Conservation (phyloP, 2,888 invertebrate genomes). For the Diplazon laetatorius region DNA sequence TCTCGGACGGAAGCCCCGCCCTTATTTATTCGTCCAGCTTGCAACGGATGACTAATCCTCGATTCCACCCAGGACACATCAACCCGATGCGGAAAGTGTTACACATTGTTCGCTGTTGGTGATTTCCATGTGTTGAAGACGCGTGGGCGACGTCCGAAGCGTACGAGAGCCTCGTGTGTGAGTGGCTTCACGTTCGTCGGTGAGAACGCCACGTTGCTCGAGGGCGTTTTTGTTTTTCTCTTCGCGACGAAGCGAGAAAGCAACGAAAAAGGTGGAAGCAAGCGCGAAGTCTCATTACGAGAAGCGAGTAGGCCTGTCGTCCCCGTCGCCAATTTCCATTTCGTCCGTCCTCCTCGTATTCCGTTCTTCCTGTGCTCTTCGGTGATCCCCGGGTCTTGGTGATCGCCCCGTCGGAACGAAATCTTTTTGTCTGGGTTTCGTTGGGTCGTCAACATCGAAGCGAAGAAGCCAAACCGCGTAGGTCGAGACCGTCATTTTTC, state of each 20-base stretch:
- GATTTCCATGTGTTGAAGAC: constrained; percentile 64
- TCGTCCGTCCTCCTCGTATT: constrained; percentile 45
- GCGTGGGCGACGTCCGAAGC: constrained; percentile 67
- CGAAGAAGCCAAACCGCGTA: constrained; percentile 55
- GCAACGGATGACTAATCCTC: constrained; percentile 74
- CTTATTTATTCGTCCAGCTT: constrained; percentile 29
- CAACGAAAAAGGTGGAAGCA: constrained; percentile 25
- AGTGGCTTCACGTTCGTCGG: constrained; percentile 25
- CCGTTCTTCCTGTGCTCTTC: constrained; percentile 32
- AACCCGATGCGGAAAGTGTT: constrained; percentile 79
- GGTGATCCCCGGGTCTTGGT: not conserved
- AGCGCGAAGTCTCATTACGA: constrained; percentile 58
- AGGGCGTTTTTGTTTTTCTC: not conserved
- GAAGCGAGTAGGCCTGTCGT: constrained; percentile 50
- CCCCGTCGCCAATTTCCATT: constrained; percentile 61
- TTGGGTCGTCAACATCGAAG: constrained; percentile 25
- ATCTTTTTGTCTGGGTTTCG: constrained; percentile 42
- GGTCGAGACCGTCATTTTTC: constrained; percentile 59
- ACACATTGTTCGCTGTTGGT: constrained; percentile 79
- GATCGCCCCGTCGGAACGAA: constrained; percentile 7
- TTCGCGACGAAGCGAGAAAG: constrained; percentile 37
- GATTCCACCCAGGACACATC: constrained; percentile 78
- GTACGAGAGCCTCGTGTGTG: constrained; percentile 27
- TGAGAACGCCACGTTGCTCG: constrained; percentile 19
- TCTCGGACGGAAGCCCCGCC: constrained; percentile 33